Percentiles rank a stretch among this genome's conserved stretches.
Conservation (phyloP, 2,888 invertebrate genomes). For the Mythimna pallens region DNA sequence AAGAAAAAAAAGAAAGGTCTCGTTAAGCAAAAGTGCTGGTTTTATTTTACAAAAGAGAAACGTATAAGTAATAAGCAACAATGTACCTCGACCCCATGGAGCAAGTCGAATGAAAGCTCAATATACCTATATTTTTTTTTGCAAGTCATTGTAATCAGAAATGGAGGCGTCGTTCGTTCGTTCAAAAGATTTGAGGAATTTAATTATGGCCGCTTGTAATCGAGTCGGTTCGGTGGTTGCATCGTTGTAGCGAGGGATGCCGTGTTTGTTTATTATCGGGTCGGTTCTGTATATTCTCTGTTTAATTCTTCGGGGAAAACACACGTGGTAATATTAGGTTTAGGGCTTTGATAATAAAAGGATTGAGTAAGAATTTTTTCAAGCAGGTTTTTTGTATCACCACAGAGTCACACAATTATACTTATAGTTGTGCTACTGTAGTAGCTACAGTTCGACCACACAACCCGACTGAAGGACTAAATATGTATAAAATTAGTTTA, state of each 20-base stretch:
- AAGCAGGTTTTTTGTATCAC: no score
- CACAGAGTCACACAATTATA: no score
- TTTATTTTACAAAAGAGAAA: slow-evolving; percentile 28
- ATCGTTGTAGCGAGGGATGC: slow-evolving; percentile 2
- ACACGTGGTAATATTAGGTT: background rate
- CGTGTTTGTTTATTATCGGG: background rate
- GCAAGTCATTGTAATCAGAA: slow-evolving; percentile 67
- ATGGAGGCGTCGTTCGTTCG: slow-evolving; percentile 61
- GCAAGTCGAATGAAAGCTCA: slow-evolving; percentile 51
- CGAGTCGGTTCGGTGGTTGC: slow-evolving; percentile 32
- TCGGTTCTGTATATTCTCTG: background rate
- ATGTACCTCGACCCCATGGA: slow-evolving; percentile 26
- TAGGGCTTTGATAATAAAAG: no score
- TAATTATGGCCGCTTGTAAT: slow-evolving; percentile 70
- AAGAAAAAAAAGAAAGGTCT: slow-evolving; percentile 3
- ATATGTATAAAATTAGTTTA: no score
- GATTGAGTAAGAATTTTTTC: no score
- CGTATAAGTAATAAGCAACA: slow-evolving; percentile 32
- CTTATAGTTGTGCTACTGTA: no score
- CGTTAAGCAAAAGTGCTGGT: slow-evolving; percentile 13
- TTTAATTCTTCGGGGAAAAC: background rate
- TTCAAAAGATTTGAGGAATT: slow-evolving; percentile 73
- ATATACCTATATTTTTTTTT: slow-evolving; percentile 54
- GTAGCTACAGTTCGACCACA: no score
- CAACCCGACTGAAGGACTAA: no score